phyloP scores from a whole-genome alignment of 2,888 invertebrate species.

The Abscondita cerata region DNA sequence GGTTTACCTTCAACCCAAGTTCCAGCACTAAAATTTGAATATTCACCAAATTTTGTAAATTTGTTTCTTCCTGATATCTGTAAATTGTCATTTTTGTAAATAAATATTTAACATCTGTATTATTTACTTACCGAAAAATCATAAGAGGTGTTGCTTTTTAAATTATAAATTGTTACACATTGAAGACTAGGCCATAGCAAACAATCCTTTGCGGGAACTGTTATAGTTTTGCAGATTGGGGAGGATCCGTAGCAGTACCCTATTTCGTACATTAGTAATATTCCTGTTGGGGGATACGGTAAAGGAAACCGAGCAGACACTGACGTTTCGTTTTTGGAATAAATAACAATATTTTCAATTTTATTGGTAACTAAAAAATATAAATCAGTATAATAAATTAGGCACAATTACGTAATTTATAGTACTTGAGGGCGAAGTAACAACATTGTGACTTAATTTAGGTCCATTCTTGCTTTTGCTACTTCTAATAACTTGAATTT shows the following conservation, averaged over 20 bases:
- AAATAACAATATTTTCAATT: constrained; percentile 26
- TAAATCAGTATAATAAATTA: no score
- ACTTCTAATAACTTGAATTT: constrained; percentile 3
- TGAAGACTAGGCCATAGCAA: constrained; percentile 18
- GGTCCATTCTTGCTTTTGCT: no score
- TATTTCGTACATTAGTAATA: constrained; percentile 38
- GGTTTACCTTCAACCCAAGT: no score
- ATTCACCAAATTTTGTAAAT: no score
- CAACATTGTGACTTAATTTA: no score
- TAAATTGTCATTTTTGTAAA: no score
- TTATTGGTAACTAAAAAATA: constrained; percentile 17
- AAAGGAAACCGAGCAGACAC: constrained; percentile 44
- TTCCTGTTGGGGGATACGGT: constrained; percentile 48
- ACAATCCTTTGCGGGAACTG: not conserved
- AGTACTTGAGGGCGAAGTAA: no score
- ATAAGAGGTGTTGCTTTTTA: not conserved
- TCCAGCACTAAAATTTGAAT: no score
- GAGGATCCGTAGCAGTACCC: constrained; percentile 5
- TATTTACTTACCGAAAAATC: constrained; percentile 7
- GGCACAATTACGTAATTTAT: no score
- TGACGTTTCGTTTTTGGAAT: constrained; percentile 36
- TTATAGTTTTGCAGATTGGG: not conserved
- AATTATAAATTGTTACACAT: constrained; percentile 8
- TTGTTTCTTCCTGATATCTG: no score
- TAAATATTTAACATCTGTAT: no score